A percentile compares a stretch with the other conserved stretches of the same genome.
These are phyloP conservation scores for Drosophila subpulchrella DNA, from an alignment of 1,140 invertebrate genomes.

Conservation along the genomic window DNA sequence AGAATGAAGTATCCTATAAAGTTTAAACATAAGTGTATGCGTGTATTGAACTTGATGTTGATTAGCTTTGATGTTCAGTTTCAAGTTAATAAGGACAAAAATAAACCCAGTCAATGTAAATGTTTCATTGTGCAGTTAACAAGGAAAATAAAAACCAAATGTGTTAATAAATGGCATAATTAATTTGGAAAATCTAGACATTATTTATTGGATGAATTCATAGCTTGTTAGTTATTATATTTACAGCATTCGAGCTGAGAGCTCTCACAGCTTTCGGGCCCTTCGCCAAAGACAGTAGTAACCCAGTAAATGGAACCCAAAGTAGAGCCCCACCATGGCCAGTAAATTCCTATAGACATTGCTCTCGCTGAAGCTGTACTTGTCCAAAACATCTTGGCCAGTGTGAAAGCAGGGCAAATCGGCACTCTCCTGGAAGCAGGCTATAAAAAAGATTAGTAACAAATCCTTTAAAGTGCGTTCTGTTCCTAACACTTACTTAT, in stretches of 20 bases:
- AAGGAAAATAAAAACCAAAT: constrained; percentile 33
- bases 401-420: constrained; percentile 89
- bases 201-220: constrained; percentile 29
- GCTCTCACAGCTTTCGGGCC: constrained; percentile 87
- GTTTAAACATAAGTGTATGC: constrained; percentile 26
- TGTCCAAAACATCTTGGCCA: constrained; percentile 89
- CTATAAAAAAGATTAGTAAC: constrained; percentile 81
- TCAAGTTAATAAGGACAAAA: constrained; percentile 28
- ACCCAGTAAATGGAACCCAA: constrained; percentile 89
- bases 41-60: constrained; percentile 50
- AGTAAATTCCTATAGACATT: constrained; percentile 88
- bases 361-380: constrained; percentile 89
- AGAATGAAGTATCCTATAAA: constrained; percentile 35
- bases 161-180: constrained; percentile 44
- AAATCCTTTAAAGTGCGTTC: no score
- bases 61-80: constrained; percentile 72
- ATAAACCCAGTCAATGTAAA: constrained; percentile 24
- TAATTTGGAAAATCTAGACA: constrained; percentile 32
- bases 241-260: constrained; percentile 21
- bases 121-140: constrained; percentile 15
- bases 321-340: constrained; percentile 88
- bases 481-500: constrained; percentile 88
- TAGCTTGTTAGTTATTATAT: constrained; percentile 31
- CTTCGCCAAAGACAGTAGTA: constrained; percentile 88
- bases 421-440: constrained; percentile 86